Percentiles rank a stretch among this genome's conserved stretches.
These are phyloP conservation scores for Drosophila austrosaltans DNA, from an alignment of 2,888 invertebrate genomes.

Conservation along the genomic window DNA sequence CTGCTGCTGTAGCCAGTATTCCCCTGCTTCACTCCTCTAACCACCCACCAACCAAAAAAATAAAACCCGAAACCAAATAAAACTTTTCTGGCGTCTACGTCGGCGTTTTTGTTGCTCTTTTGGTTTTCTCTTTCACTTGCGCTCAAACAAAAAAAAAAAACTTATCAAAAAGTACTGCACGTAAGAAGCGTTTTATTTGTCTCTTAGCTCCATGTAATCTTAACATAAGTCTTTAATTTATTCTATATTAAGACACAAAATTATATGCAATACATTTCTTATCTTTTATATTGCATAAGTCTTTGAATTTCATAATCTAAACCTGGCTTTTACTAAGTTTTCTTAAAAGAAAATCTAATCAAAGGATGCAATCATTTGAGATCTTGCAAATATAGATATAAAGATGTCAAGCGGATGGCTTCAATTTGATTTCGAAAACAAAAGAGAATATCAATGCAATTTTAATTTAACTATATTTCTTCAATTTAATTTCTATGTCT, in stretches of 20 bases:
- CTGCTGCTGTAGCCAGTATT: conserved; percentile 17
- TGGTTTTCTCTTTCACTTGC: conserved; percentile 73
- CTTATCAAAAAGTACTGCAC: background rate
- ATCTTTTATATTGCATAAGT: too few species aligned
- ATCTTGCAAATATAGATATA: too few species aligned
- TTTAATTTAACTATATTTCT: too few species aligned
- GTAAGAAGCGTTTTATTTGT: background rate
- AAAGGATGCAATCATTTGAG: too few species aligned
- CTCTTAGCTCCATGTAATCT: background rate
- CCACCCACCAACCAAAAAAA: conserved; percentile 22
- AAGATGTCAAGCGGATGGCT: too few species aligned
- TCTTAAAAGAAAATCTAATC: too few species aligned
- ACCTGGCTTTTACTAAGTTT: too few species aligned
- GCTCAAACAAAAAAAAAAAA: background rate
- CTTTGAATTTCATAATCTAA: too few species aligned
- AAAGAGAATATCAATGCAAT: too few species aligned
- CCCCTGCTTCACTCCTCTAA: background rate
- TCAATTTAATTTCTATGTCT: too few species aligned
- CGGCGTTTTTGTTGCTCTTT: conserved; percentile 37
- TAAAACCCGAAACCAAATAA: conserved; percentile 46
- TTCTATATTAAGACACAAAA: background rate
- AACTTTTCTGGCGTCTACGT: conserved; percentile 56
- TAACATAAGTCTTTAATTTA: background rate
- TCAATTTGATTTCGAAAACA: too few species aligned
- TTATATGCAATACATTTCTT: too few species aligned